Conservation (phyloP, 2,888 invertebrate species). For the Hypena proboscidalis region DNA sequence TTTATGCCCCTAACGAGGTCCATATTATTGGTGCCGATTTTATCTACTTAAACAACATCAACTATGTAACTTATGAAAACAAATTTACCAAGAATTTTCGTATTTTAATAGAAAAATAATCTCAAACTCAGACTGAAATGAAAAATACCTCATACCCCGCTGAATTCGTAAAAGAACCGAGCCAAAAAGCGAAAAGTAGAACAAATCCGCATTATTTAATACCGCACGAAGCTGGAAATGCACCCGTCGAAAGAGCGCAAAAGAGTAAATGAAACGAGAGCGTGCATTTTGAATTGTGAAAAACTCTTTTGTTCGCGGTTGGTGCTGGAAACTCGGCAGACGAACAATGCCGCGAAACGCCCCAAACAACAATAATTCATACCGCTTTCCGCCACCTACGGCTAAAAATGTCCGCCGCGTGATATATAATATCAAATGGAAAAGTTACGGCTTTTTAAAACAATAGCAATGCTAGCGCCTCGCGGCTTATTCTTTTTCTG, state of each 20-base stretch:
- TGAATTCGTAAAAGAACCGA: conserved; percentile 53
- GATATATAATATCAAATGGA: conserved; percentile 83
- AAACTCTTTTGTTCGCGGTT: conserved; percentile 80
- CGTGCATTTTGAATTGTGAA: conserved; percentile 83
- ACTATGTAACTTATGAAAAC: too few species aligned
- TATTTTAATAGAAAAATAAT: conserved; percentile 29
- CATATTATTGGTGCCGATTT: too few species aligned
- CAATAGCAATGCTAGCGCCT: conserved; percentile 70
- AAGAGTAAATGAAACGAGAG: conserved; percentile 84
- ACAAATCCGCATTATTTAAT: conserved; percentile 80
- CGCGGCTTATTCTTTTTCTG: conserved; percentile 62
- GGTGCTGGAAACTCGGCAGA: conserved; percentile 71
- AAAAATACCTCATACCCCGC: conserved; percentile 46
- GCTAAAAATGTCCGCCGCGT: conserved; percentile 83
- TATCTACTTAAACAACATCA: too few species aligned
- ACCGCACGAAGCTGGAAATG: conserved; percentile 79
- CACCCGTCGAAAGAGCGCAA: conserved; percentile 79
- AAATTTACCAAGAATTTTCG: conserved; percentile 1
- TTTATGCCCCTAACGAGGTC: conserved; percentile 3
- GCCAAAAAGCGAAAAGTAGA: conserved; percentile 69
- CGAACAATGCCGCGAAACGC: conserved; percentile 79
- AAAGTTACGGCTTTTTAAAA: conserved; percentile 83
- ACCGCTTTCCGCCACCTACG: conserved; percentile 84
- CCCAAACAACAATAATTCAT: conserved; percentile 85
- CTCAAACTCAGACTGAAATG: conserved; percentile 39